Percentiles rank a stretch among this genome's conserved stretches.
Evolutionary conservation across 2,797 vertebrate species (phyloP).

Genomic region (Coregonus sp.): DNA sequence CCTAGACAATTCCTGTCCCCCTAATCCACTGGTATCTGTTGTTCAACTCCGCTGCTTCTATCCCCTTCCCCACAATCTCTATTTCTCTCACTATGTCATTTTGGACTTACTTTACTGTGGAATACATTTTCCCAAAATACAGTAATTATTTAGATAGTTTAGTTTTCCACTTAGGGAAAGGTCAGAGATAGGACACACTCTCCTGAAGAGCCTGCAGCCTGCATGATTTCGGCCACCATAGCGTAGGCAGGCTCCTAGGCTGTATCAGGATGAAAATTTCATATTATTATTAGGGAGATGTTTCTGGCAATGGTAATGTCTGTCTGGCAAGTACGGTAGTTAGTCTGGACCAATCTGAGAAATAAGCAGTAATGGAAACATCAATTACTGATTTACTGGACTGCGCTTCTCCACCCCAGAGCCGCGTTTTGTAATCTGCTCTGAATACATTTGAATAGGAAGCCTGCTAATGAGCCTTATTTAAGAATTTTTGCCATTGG

Average conservation of each 20-base stretch:
- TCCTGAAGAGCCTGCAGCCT: slow-evolving; percentile 26
- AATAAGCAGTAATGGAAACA: slow-evolving; percentile 50
- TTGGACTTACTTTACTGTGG: not conserved
- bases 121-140: not conserved
- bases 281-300: not conserved
- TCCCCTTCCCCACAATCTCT: slow-evolving; percentile 7
- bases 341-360: slow-evolving; percentile 38
- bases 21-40: slow-evolving; percentile 54
- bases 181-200: slow-evolving; percentile 53
- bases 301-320: slow-evolving; percentile 26
- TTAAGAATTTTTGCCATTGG: slow-evolving; percentile 61
- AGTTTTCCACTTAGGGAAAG: slow-evolving; percentile 31
- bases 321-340: slow-evolving; percentile 40
- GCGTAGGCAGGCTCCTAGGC: not conserved
- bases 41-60: slow-evolving; percentile 39
- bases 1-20: slow-evolving; percentile 42
- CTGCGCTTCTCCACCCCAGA: slow-evolving; percentile 64
- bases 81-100: slow-evolving; percentile 34
- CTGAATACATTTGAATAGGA: slow-evolving; percentile 70
- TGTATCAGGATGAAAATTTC: not conserved
- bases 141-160: slow-evolving; percentile 33
- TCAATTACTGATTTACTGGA: slow-evolving; percentile 72
- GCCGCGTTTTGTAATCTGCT: slow-evolving; percentile 68
- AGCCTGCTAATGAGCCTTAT: slow-evolving; percentile 71
- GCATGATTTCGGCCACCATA: slow-evolving; percentile 19